A percentile compares a stretch with the other conserved stretches of the same genome.
phyloP scores from a whole-genome alignment of 1,140 invertebrate genomes.

The Catajapyx aquilonaris region DNA sequence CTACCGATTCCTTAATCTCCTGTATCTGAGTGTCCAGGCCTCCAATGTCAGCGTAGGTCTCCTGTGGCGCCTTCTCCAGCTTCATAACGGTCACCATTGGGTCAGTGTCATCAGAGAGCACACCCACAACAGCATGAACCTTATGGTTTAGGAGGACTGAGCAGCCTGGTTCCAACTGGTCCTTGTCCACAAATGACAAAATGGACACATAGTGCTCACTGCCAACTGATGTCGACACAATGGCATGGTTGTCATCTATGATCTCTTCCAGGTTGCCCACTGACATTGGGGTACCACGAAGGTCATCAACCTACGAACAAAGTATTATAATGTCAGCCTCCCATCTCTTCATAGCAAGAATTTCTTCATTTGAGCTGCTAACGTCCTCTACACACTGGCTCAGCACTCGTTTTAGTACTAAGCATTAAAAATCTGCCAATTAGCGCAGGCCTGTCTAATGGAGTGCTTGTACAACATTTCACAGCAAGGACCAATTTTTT shows the following conservation, averaged over 20 bases:
- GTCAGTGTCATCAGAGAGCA: constrained; percentile 97
- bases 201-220: constrained; percentile 99
- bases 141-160: constrained; percentile 98
- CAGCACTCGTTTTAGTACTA: no score
- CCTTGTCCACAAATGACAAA: constrained; percentile 98
- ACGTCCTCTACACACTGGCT: no score
- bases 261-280: constrained; percentile 99
- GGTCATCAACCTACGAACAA: constrained; percentile 98
- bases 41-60: constrained; percentile 99
- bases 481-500: no score
- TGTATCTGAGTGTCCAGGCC: constrained; percentile 99
- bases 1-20: constrained; percentile 99
- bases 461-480: constrained; percentile 10
- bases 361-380: no score
- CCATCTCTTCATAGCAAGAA: no score
- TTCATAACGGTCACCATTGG: constrained; percentile 99
- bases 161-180: constrained; percentile 96
- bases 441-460: background rate
- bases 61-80: constrained; percentile 96
- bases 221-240: constrained; percentile 97
- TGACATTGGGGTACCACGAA: constrained; percentile 97
- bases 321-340: no score
- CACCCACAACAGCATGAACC: constrained; percentile 94
- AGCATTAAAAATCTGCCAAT: background rate
- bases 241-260: constrained; percentile 99